Evolutionary conservation across 2,888 invertebrate genomes (phyloP), one percentile per base, ranked within the genome.

Genomic region (Trypoxylon attenuatum): DNA sequence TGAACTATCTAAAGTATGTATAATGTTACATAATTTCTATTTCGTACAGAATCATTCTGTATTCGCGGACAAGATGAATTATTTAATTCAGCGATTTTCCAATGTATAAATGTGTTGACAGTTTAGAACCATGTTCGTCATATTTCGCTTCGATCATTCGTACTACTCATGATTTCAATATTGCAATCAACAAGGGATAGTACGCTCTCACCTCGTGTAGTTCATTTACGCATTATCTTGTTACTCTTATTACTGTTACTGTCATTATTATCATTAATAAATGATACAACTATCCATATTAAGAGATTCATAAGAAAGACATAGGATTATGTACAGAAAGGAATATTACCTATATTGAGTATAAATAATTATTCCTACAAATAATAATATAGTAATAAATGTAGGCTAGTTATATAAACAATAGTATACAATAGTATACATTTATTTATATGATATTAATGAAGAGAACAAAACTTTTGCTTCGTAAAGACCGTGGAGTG

Each of bases 261-360:
- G 69, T 84, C 82, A 82, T 83, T 81, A 80, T 79, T 82, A 82
- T 81, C 80, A 83, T 83, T 79, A 82, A 76, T 77, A 79, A 82
- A 82, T 75, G 77, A 69, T 78, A 82, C 74, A 70, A 82, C 74
- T 83, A 85, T 81, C 70, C 77, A 77, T 76, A 74, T 80, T 80
- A 82, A 79, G 76, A 71, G 69, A 81, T 78, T 78, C 78, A 76
- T 85, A 82, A 80, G 76, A 83, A 82, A 82, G 82, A 84, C 83
- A 85, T 85, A 85, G 82, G 80, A 80, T 84, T 84, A 84, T 86
- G 86, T 87, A 86, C 86, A 86, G 85, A 84, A 71, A 71, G 80
- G 77, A 82, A 82, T 85, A 84, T 82, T 83, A 82, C 77, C 78
- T 83, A 82, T 77, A 82, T 78, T 68, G 73, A 69, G 71, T 59